Base-by-base conservation (phyloP, 2,888 invertebrate genomes). In the Cryptocephalus moraei region DNA sequence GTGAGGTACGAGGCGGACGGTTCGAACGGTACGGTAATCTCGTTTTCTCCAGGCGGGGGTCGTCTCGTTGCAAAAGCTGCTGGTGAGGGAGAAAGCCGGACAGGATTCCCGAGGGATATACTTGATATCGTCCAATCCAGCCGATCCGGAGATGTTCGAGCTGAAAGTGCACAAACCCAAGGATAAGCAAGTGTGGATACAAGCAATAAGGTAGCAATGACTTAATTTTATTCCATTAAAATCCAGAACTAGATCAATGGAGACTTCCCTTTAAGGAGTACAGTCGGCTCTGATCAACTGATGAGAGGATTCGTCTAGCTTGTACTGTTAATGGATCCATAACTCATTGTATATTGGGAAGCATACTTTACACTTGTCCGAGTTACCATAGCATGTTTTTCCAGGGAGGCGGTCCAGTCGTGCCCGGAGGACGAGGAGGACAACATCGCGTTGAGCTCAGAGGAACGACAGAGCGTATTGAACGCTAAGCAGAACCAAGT, bases 121-220 rank as follows among this genome's bases (percentile, higher is more conserved):
- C 73, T 79, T 96, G 46, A 93, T 96, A 60, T 91, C 90, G 55
- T 91, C 91, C 57, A 91, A 91, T 63, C 90, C 91, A 6, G 79
- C 83, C 4, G 89, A 88, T 64, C 94, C 94, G 0, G 95, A 95
- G 75, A 95, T 96, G 94, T 95, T 94, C 67, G 95, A 95, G 67
- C 74, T 96, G 45, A 83, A 93, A 64, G 82, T 84, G 31, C 88
- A 90, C 62, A 81, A 87, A 54, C 91, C 91, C 32, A 90, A 91
- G 68, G 92, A 94, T 62, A 88, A 91, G 64, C 86, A 86, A 62
- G 74, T 80, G 9, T 95, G 95, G 95, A 91, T 94, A 65, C 84
- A 86, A 62, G 82, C 86, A 36, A 86, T 95, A 59, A 79, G 91
- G 77, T 83, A 66, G 44, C n/a, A 22, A 22, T 22, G 22, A 22